These are phyloP conservation scores for Nannobrachium achirus DNA, from an alignment of 2,113 vertebrate genomes.

Conservation along the genomic window DNA sequence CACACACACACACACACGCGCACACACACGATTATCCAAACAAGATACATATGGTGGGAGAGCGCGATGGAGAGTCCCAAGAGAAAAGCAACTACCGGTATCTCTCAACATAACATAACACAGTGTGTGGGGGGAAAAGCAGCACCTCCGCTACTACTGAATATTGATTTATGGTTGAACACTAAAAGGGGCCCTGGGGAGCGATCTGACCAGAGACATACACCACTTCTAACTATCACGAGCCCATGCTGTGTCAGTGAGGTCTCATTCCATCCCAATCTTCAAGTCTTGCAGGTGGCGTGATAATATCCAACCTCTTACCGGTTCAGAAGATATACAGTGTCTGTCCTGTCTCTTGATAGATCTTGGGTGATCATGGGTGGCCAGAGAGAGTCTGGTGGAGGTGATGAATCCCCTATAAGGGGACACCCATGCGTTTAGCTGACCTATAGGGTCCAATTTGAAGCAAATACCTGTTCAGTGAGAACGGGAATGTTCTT, in stretches of 20 bases:
- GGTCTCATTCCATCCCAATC: neutral
- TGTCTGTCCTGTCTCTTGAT: slow-evolving; percentile 5
- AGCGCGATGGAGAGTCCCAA: slow-evolving; percentile 51
- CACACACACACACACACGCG: slow-evolving; percentile 17
- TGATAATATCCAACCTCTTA: slow-evolving; percentile 35
- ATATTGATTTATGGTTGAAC: slow-evolving; percentile 67
- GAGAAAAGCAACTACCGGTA: slow-evolving; percentile 55
- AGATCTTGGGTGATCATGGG: neutral
- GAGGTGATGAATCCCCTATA: slow-evolving; percentile 23
- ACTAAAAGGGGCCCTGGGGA: slow-evolving; percentile 48
- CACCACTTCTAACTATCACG: neutral
- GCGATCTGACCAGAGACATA: slow-evolving; percentile 42
- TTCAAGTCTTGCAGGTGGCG: slow-evolving; percentile 17
- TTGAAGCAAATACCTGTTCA: slow-evolving; percentile 61
- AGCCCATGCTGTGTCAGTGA: neutral
- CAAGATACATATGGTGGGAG: slow-evolving; percentile 44
- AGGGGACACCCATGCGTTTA: slow-evolving; percentile 41
- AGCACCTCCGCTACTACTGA: slow-evolving; percentile 45
- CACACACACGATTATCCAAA: slow-evolving; percentile 37
- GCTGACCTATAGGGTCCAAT: slow-evolving; percentile 55
- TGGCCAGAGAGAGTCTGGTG: neutral
- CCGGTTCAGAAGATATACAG: neutral
- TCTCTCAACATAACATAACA: slow-evolving; percentile 31
- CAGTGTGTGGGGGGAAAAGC: slow-evolving; percentile 56
- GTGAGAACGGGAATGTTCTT: slow-evolving; percentile 44